Conservation (phyloP, 2,797 vertebrate species). For the Aeoliscus strigatus region DNA sequence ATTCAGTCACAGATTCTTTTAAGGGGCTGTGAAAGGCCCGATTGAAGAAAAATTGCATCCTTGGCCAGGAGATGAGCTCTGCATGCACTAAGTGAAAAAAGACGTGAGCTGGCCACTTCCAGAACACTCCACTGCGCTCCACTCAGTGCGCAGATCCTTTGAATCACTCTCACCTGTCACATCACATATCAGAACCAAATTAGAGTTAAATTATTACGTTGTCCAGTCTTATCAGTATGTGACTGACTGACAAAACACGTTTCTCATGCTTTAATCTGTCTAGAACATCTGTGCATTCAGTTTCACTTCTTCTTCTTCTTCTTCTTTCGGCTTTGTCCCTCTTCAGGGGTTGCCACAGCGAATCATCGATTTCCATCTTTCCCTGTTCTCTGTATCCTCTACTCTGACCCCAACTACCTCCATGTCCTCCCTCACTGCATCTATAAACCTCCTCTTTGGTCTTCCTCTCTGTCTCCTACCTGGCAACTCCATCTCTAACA, state of each 20-base stretch:
- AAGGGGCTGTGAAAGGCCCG: constrained; percentile 33
- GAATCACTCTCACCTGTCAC: not conserved
- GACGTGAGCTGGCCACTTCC: constrained; percentile 38
- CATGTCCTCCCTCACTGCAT: no score
- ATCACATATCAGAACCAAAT: not conserved
- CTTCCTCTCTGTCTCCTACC: no score
- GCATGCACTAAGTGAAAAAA: constrained; percentile 18
- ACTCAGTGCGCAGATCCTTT: constrained; percentile 20
- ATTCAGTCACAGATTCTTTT: constrained; percentile 14
- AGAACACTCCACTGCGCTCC: constrained; percentile 35
- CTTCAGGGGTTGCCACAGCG: no score
- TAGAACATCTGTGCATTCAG: no score
- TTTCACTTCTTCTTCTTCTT: no score
- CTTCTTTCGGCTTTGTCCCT: no score
- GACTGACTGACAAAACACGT: constrained; percentile 9
- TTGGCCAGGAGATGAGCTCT: constrained; percentile 32
- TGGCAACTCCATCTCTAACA: no score
- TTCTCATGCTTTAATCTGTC: no score
- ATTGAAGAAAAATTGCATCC: constrained; percentile 31
- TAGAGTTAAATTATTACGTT: not conserved
- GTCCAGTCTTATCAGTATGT: constrained; percentile 5
- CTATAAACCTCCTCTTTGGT: no score
- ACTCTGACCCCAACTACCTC: no score
- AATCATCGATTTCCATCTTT: no score
- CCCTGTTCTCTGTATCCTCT: no score